Base-by-base conservation (phyloP, 2,888 invertebrate genomes). In the Atrina japonica region DNA sequence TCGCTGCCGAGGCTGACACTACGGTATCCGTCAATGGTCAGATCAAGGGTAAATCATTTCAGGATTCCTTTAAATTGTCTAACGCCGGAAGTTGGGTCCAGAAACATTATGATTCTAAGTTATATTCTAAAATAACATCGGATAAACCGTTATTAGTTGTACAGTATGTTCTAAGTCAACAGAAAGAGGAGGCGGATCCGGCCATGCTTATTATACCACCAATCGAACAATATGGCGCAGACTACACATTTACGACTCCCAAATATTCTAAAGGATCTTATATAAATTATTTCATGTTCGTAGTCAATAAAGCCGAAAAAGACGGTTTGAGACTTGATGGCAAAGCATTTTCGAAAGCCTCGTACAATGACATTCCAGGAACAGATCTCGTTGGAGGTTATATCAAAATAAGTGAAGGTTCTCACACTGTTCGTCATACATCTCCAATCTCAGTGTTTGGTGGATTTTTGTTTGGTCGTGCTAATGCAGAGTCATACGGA, bases 141-240 rank as follows among this genome's bases (percentile, higher is more conserved):
- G 68, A 70, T 29, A 74, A 77, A 35, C 61, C 79, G 2, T 77
- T 85, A n/a, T 66, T 81, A 52, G 69, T 85, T 18, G 77, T 82
- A 18, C 77, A 84, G 49, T 75, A 81, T n/a, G 77, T 76, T 11
- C 70, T 81, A 30, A 83, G 83, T 30, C 81, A 83, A 63, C 77
- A 78, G 43, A 64, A 66, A 6, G 81, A 81, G 45, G 61, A 75
- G n/a, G 65, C 78, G 2, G 87, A 87, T 59, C 86, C 87, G 1
- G 78, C 83, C 43, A 78, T 87, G 81, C 76, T 80, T 14, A 69
- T 83, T 7, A 73, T 86, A 3, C 82, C 84, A 11, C 82, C 84
- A 0, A 59, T 76, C 5, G 68, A 76, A 43, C 86, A 86, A 45
- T 84, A 77, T 55, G 70, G 66, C 16, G 63, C 73, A 16, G 69